These are phyloP conservation scores for Drosophila tripunctata DNA, from an alignment of 2,888 invertebrate species.

Conservation along the genomic window DNA sequence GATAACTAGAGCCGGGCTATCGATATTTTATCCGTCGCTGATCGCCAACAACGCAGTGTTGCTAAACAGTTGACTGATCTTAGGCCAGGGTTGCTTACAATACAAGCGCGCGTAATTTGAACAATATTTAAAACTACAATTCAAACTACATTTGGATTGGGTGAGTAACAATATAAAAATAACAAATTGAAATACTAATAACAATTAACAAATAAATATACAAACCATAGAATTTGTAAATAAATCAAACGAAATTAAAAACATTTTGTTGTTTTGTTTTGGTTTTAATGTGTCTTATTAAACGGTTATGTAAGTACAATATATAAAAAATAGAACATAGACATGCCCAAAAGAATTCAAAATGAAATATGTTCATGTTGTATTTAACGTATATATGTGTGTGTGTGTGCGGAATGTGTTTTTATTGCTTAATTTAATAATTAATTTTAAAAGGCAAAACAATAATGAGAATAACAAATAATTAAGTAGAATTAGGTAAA, in stretches of 20 bases:
- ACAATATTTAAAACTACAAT: too few species aligned
- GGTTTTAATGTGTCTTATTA: constrained; percentile 42
- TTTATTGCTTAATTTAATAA: constrained; percentile 16
- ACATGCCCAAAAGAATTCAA: constrained; percentile 31
- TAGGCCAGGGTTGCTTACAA: constrained; percentile 39
- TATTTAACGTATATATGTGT: not conserved
- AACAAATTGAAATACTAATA: too few species aligned
- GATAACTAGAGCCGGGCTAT: constrained; percentile 43
- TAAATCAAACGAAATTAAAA: not conserved
- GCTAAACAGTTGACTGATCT: not conserved
- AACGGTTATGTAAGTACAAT: constrained; percentile 23
- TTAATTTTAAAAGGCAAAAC: not conserved
- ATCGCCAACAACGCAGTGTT: constrained; percentile 35
- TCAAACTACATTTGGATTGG: too few species aligned
- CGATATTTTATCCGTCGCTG: constrained; percentile 27
- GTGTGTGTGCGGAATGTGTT: constrained; percentile 9
- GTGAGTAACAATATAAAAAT: too few species aligned
- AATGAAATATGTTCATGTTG: not conserved
- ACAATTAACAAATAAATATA: too few species aligned
- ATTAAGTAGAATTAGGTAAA: constrained; percentile 5
- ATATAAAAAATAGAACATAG: constrained; percentile 18
- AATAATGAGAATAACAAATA: constrained; percentile 1
- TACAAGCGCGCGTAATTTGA: constrained; percentile 13
- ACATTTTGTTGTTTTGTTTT: constrained; percentile 7
- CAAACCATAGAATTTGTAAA: too few species aligned